Evolutionary conservation across 2,888 invertebrate species (phyloP).

Genomic region (Cheilosia vernalis): DNA sequence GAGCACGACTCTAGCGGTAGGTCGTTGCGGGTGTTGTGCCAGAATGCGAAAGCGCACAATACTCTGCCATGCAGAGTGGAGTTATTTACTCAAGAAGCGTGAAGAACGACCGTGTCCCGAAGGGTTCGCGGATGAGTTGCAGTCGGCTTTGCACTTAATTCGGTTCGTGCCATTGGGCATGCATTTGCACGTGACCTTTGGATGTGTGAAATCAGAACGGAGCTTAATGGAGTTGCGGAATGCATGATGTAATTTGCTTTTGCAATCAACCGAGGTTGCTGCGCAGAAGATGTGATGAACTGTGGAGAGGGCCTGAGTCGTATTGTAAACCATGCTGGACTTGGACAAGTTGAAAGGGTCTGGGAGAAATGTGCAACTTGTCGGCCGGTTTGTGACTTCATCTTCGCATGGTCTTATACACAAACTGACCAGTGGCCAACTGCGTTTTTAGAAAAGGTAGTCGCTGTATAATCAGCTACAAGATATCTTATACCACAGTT

Average conservation of each 20-base stretch:
- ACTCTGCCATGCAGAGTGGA: conserved; percentile 15
- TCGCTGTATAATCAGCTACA: too few species aligned
- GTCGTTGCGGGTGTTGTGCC: conserved; percentile 61
- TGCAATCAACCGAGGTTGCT: neutral
- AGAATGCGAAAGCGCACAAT: conserved; percentile 34
- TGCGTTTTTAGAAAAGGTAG: too few species aligned
- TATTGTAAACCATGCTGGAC: too few species aligned
- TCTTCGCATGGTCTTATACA: too few species aligned
- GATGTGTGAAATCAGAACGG: conserved; percentile 50
- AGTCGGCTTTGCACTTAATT: conserved; percentile 51
- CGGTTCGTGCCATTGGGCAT: conserved; percentile 46
- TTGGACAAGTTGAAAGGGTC: too few species aligned
- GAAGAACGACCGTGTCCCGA: conserved; percentile 36
- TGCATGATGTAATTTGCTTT: conserved; percentile 28
- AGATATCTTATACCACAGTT: too few species aligned
- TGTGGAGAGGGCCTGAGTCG: neutral
- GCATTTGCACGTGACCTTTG: conserved; percentile 49
- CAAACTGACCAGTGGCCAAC: too few species aligned
- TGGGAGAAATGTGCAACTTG: too few species aligned
- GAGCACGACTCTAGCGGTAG: conserved; percentile 54
- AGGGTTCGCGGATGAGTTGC: conserved; percentile 44
- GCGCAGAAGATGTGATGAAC: neutral
- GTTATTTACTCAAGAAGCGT: conserved; percentile 49
- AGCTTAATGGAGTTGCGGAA: conserved; percentile 14
- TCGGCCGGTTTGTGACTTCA: too few species aligned